These are phyloP conservation scores for Macrosoma leucophasiata DNA, from an alignment of 2,888 invertebrate species.

Conservation along the genomic window DNA sequence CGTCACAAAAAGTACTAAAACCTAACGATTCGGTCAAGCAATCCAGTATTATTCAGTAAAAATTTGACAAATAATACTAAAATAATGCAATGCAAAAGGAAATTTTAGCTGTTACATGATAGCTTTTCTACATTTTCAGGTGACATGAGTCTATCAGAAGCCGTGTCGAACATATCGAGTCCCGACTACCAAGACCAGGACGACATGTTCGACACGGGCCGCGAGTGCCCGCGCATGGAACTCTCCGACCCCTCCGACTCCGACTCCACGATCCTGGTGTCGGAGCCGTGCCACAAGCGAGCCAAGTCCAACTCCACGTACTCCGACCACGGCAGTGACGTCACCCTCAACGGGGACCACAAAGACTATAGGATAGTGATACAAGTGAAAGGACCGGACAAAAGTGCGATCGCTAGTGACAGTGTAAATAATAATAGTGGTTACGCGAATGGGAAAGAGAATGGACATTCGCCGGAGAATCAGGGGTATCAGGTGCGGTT, in stretches of 20 bases:
- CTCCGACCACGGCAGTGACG: conserved; percentile 76
- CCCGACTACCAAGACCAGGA: conserved; percentile 93
- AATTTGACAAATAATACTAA: too few relatives aligned
- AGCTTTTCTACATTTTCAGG: conserved; percentile 54
- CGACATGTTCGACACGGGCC: conserved; percentile 85
- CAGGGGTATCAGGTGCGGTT: conserved; percentile 75
- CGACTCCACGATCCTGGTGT: conserved; percentile 90
- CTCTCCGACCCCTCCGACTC: conserved; percentile 93
- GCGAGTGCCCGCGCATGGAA: conserved; percentile 88
- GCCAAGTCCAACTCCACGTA: conserved; percentile 64
- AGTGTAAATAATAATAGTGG: conserved; percentile 59
- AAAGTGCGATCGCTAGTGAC: conserved; percentile 51
- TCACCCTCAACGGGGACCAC: conserved; percentile 67
- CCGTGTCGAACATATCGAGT: conserved; percentile 91
- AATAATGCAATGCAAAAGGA: too few relatives aligned
- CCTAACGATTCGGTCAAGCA: too few relatives aligned
- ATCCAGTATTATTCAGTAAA: too few relatives aligned
- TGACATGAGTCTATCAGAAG: conserved; percentile 89
- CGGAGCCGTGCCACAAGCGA: conserved; percentile 81
- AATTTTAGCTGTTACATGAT: too few relatives aligned
- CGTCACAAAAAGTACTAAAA: too few relatives aligned
- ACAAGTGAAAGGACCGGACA: conserved; percentile 76
- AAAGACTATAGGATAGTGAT: conserved; percentile 86
- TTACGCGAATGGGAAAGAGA: conserved; percentile 65
- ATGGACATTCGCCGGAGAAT: conserved; percentile 72